Conservation (phyloP, 2,113 vertebrate genomes). For the Notiomystis cincta region DNA sequence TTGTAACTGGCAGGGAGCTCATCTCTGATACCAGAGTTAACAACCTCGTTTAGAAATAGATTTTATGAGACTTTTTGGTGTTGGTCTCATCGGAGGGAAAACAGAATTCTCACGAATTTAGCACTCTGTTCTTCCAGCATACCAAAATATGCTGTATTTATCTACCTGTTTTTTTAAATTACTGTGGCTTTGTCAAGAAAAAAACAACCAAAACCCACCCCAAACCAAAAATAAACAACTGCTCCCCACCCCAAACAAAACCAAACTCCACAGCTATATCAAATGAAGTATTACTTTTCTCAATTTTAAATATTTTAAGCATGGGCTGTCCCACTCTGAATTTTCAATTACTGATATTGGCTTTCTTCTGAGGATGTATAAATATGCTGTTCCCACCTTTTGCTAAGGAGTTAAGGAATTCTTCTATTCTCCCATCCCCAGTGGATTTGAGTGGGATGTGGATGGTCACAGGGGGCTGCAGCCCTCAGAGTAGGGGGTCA, state of each 20-base stretch:
- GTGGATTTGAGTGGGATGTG: background rate
- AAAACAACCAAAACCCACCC: too few relatives aligned
- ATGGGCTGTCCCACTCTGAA: background rate
- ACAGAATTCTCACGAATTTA: background rate
- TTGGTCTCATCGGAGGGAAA: too few relatives aligned
- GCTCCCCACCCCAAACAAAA: background rate
- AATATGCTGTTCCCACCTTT: too few relatives aligned
- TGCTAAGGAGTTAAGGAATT: background rate
- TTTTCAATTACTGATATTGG: background rate
- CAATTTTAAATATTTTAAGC: background rate
- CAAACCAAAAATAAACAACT: background rate
- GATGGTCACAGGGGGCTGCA: background rate
- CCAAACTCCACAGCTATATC: background rate
- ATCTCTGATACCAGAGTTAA: background rate
- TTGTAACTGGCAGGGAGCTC: background rate
- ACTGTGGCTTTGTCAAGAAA: background rate
- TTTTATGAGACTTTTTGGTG: background rate
- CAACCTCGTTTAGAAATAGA: background rate
- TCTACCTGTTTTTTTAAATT: background rate
- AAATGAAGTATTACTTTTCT: background rate
- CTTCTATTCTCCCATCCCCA: background rate
- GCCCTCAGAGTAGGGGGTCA: too few relatives aligned
- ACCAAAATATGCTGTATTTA: background rate
- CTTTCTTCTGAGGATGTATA: background rate
- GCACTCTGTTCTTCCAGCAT: background rate